Evolutionary conservation across 1,140 invertebrate genomes (phyloP).

Genomic region (Hyles vespertilio): DNA sequence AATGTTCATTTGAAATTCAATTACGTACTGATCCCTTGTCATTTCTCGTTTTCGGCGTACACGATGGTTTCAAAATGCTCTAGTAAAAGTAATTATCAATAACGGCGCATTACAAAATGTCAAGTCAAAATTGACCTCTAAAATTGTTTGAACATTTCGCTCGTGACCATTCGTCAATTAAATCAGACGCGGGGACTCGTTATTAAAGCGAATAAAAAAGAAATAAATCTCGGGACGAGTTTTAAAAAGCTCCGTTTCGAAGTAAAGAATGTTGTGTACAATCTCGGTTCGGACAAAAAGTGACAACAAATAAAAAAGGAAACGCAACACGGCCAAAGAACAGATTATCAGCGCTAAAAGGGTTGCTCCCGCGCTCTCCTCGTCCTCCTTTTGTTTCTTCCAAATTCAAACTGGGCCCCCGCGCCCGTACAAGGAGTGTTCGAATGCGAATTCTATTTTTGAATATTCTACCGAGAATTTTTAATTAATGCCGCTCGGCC

Average conservation of each 20-base stretch:
- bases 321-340: conserved; percentile 68
- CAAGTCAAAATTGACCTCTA: conserved; percentile 47
- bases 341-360: conserved; percentile 76
- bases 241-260: conserved; percentile 73
- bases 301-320: conserved; percentile 66
- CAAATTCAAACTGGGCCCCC: conserved; percentile 72
- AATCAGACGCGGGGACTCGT: conserved; percentile 56
- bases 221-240: conserved; percentile 62
- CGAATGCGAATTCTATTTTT: conserved; percentile 75
- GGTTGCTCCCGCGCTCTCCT: conserved; percentile 72
- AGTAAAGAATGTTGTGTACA: conserved; percentile 76
- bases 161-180: conserved; percentile 72
- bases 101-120: conserved; percentile 27
- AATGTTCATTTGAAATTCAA: conserved; percentile 1
- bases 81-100: conserved; percentile 24
- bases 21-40: conserved; percentile 1
- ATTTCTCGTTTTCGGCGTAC: conserved; percentile 4
- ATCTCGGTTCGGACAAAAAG: conserved; percentile 73
- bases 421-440: conserved; percentile 72
- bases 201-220: conserved; percentile 68
- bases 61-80: conserved; percentile 11
- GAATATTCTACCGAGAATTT: conserved; percentile 76
- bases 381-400: conserved; percentile 71
- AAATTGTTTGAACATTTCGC: conserved; percentile 49
- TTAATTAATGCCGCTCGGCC: conserved; percentile 73